Conservation (phyloP, 2,113 vertebrate species). For the Beaufortia kweichowensis region DNA sequence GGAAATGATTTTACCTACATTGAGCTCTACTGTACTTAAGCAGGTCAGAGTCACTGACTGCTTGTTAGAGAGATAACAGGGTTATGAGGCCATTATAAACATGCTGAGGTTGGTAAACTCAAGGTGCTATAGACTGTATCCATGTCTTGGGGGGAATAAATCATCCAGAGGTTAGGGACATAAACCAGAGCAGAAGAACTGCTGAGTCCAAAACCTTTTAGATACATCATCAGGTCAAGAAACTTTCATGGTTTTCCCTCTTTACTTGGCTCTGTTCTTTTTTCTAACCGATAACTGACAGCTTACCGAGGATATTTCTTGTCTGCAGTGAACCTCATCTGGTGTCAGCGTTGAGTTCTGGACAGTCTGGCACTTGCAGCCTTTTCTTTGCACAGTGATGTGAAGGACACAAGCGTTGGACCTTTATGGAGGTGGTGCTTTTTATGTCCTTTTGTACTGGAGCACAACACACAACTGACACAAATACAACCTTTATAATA, state of each 20-base stretch:
- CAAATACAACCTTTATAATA: conserved; percentile 5
- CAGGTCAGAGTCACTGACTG: conserved; percentile 5
- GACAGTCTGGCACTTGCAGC: background rate
- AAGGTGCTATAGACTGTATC: conserved; percentile 28
- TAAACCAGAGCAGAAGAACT: conserved; percentile 50
- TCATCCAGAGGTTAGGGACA: conserved; percentile 43
- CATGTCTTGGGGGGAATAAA: conserved; percentile 42
- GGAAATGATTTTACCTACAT: conserved; percentile 9
- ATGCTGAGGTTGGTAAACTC: conserved; percentile 46
- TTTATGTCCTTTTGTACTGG: conserved; percentile 2
- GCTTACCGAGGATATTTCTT: background rate
- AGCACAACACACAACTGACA: conserved; percentile 9
- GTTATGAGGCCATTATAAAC: conserved; percentile 29
- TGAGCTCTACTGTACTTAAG: conserved; percentile 25
- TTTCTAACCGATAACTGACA: background rate
- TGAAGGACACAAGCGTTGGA: conserved; percentile 9
- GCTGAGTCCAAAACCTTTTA: conserved; percentile 43
- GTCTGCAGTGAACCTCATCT: background rate
- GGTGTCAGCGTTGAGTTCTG: background rate
- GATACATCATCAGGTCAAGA: conserved; percentile 29
- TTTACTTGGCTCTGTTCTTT: background rate
- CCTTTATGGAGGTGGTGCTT: background rate
- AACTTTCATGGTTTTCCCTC: background rate
- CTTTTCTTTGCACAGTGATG: background rate
- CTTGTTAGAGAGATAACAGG: conserved; percentile 28